Percentiles rank a stretch among this genome's conserved stretches.
Conservation (phyloP, 2,888 invertebrate species). For the Chouioia cunea region DNA sequence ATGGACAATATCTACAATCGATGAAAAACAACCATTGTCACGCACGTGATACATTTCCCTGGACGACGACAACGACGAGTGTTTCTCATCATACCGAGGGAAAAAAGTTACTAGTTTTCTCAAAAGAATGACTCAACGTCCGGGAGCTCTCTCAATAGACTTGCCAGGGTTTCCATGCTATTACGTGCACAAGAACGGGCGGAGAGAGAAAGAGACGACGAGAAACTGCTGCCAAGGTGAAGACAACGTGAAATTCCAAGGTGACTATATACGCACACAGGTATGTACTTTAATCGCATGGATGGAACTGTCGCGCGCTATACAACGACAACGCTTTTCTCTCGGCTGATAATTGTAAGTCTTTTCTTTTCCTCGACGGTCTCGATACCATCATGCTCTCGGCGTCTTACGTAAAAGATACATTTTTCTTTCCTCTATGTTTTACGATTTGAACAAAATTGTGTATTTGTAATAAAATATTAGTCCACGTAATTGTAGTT, state of each 20-base stretch:
- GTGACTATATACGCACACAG: constrained; percentile 8
- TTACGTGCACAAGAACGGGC: neutral
- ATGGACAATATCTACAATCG: no score
- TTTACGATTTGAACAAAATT: no score
- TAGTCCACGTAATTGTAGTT: no score
- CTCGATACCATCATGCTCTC: neutral
- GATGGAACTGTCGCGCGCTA: constrained; percentile 6
- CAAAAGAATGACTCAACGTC: constrained; percentile 15
- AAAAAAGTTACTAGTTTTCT: no score
- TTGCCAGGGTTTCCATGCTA: constrained; percentile 7
- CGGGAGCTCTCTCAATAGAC: constrained; percentile 11
- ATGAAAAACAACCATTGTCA: no score
- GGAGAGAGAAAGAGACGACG: neutral
- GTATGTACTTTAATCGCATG: neutral
- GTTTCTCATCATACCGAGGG: no score
- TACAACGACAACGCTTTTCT: neutral
- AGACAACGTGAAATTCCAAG: constrained; percentile 44
- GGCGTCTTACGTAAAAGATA: no score
- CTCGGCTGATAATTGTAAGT: constrained; percentile 10
- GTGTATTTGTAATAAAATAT: no score
- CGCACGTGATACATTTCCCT: no score
- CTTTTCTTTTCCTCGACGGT: neutral
- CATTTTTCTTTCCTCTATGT: no score
- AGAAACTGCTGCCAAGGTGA: constrained; percentile 38
- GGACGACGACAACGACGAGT: no score